These are phyloP conservation scores for Eudasyphora cyanicolor DNA, from an alignment of 2,888 invertebrate genomes.

Conservation along the genomic window DNA sequence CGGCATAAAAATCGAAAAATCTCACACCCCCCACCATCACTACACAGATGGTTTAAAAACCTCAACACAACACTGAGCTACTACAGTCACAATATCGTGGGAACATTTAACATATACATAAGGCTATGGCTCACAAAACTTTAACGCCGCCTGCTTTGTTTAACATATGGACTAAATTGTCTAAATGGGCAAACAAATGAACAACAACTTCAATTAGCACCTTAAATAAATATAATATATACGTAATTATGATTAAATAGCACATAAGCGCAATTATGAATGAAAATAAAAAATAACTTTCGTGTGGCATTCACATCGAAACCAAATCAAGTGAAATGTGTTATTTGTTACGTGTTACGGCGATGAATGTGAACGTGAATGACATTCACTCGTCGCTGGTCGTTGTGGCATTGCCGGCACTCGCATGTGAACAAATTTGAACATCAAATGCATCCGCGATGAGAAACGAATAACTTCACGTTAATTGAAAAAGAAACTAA, in stretches of 20 bases:
- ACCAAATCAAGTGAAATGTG: neutral
- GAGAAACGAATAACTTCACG: no score
- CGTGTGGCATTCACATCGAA: neutral
- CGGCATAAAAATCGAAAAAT: no score
- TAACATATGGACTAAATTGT: no score
- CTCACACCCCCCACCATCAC: no score
- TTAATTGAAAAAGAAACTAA: no score
- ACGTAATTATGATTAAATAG: constrained; percentile 52
- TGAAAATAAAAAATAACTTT: constrained; percentile 1
- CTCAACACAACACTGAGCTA: no score
- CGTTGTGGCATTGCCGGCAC: no score
- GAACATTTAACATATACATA: neutral
- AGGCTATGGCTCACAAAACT: neutral
- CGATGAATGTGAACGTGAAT: neutral
- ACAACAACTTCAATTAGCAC: constrained; percentile 53
- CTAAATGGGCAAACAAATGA: neutral
- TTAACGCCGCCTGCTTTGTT: no score
- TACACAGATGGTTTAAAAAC: no score
- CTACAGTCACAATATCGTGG: no score
- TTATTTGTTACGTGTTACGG: neutral
- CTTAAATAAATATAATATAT: constrained; percentile 56
- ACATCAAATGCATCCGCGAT: constrained; percentile 15
- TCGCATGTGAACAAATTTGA: neutral
- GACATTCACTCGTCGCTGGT: neutral
- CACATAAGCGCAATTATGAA: constrained; percentile 44